Base-by-base conservation (phyloP, 2,113 vertebrate species). In the Aphyosemion australe region DNA sequence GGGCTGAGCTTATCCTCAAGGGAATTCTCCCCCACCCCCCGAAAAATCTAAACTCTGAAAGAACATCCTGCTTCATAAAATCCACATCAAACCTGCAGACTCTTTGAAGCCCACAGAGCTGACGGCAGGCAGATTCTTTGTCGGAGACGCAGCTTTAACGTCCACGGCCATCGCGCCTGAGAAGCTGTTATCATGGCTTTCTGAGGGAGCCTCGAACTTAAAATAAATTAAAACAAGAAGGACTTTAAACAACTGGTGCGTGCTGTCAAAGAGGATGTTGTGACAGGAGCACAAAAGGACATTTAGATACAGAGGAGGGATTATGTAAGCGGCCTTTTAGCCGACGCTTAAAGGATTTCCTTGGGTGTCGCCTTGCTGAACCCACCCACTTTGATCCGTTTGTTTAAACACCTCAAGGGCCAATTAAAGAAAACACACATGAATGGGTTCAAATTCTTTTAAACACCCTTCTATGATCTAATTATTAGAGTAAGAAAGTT, bases 21-120 rank as follows among this genome's bases (percentile, higher is more conserved):
- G 49, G 54, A 52, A 53, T 73, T 57, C 56, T 71, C 68, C 32
- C 26, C n/a, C 31, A n/a, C 39, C 5, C 55, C 46, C 10, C 1
- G 12, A 42, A 42, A 54, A 71, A 37, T 8, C 6, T 1, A 37
- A 74, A 64, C 59, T 32, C 74, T 83, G 56, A 82, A 80, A 75
- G 75, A 48, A 48, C 55, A 66, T 72, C 74, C 61, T 60, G 60
- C 69, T 79, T 77, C 53, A 70, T 68, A 61, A 82, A 80, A 80
- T 41, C 63, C 65, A 81, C 75, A 84, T 81, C 67, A 66, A 58
- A 73, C 76, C 61, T 26, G 51, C 31, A 63, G 65, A 53, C 43
- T 61, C 73, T 83, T 78, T 83, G 75, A 84, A 81, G 79, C 63
- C 65, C 55, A 55, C 37, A 53, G 70, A 81, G 73, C 70, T 75